Evolutionary conservation across 1,140 invertebrate species (phyloP).

Genomic region (Penaeus chinensis): DNA sequence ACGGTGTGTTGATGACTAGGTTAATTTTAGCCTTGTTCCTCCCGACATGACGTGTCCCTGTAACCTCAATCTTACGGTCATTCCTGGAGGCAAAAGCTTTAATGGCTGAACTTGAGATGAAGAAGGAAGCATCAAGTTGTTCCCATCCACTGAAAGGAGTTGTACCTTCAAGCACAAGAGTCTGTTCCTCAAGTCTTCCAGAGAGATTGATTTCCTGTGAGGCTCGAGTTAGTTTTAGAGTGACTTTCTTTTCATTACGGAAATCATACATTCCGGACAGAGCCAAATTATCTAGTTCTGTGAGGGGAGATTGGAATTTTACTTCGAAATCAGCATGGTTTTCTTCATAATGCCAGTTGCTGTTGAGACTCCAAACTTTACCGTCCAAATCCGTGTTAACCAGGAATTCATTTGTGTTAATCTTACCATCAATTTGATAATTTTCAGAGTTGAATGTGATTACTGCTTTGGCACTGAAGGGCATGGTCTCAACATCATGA

Average conservation of each 20-base stretch:
- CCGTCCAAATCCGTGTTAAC: too few species aligned
- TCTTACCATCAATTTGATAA: too few species aligned
- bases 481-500: too few species aligned
- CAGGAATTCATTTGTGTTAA: too few species aligned
- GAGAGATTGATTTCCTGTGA: background rate
- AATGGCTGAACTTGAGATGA: background rate
- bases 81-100: slow-evolving; percentile 4
- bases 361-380: background rate
- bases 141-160: slow-evolving; percentile 18
- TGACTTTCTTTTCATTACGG: background rate
- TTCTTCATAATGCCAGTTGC: background rate
- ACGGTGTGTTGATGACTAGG: slow-evolving; percentile 6
- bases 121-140: background rate
- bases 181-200: background rate
- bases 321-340: background rate
- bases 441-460: too few species aligned
- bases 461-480: too few species aligned
- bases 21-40: background rate
- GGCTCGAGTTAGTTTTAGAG: background rate
- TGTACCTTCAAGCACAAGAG: background rate
- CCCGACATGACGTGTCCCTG: background rate
- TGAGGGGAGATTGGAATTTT: background rate
- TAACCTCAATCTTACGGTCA: slow-evolving; percentile 18
- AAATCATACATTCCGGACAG: background rate
- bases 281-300: background rate